Evolutionary conservation across 2,797 vertebrate genomes (phyloP), one percentile per base, ranked within the genome.

Genomic region (Lagodon rhomboides): DNA sequence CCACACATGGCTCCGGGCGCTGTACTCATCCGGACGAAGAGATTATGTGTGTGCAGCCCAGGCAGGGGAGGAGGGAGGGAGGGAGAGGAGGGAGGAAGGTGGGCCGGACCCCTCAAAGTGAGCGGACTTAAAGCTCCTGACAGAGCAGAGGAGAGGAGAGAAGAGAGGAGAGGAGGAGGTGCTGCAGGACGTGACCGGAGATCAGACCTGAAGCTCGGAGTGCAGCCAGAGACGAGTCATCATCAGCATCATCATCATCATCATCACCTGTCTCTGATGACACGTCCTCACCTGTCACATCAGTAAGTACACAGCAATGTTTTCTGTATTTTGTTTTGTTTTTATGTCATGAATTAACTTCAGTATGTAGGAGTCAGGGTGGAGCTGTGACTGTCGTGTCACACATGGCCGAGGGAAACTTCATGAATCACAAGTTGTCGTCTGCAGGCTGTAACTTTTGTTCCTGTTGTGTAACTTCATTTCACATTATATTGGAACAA

Each of bases 121-220:
- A 72, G 68, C 64, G 18, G 80, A 86, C 83, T 83, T 89, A 91
- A 92, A 92, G 72, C 65, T 79, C 79, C 47, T 10, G 81, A 81
- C 63, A 50, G 65, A 78, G 64, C 75, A n/a, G 83, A 77, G 49
- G 77, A 79, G 71, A 15, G 75, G 43, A 44, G 12, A 34, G 34
- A 34, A 34, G 34, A 34, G 34, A 34, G 43, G 13, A 15, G 43
- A 44, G 22, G 81, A 77, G 49, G 77, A 79, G 68, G 46, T 13
- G 77, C 65, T 66, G 73, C 68, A 44, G 81, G 70, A 77, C 50
- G 56, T n/a, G 73, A 64, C 59, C 8, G 34, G 53, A 56, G 87
- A 64, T 73, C 64, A 73, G 85, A 82, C 44, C 68, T 64, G 73
- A 22, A 72, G 71, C 77, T 77, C 55, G 20, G 38, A 0, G 50